Percentiles rank a stretch among this genome's conserved stretches.
phyloP scores from a whole-genome alignment of 2,113 vertebrate species.

The Rhineura floridana region DNA sequence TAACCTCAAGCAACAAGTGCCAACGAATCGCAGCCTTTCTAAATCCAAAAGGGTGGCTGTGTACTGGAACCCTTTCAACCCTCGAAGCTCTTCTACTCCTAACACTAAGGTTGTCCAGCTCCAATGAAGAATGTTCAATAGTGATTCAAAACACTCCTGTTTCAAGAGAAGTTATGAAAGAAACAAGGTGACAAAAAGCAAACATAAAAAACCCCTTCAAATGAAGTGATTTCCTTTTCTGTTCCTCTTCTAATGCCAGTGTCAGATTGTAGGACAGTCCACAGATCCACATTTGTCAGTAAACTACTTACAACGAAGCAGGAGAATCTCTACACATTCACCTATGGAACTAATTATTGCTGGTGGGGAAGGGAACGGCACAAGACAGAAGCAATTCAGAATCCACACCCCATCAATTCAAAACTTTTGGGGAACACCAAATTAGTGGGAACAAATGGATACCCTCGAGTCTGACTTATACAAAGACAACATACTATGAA shows the following conservation, averaged over 20 bases:
- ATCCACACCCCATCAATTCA: background rate
- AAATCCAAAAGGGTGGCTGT: constrained; percentile 96
- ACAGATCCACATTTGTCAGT: background rate
- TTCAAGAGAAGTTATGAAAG: background rate
- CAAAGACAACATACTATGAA: background rate
- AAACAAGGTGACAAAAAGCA: background rate
- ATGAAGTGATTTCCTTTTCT: background rate
- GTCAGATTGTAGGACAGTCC: background rate
- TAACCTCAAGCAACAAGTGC: constrained; percentile 94
- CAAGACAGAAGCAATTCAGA: background rate
- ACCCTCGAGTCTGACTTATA: background rate
- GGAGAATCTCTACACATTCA: background rate
- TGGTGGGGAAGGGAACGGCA: background rate
- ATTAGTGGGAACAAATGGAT: background rate
- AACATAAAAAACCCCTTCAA: background rate
- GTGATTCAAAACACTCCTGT: constrained; percentile 96
- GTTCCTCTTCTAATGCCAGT: background rate
- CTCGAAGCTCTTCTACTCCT: constrained; percentile 96
- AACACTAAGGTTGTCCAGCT: constrained; percentile 97
- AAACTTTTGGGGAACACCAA: background rate
- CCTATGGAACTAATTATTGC: background rate
- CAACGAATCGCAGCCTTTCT: constrained; percentile 95
- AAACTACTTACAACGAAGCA: background rate
- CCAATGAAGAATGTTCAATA: constrained; percentile 97
- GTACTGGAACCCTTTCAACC: constrained; percentile 96